Conservation (phyloP, 2,888 invertebrate genomes). For the Thyatira batis region DNA sequence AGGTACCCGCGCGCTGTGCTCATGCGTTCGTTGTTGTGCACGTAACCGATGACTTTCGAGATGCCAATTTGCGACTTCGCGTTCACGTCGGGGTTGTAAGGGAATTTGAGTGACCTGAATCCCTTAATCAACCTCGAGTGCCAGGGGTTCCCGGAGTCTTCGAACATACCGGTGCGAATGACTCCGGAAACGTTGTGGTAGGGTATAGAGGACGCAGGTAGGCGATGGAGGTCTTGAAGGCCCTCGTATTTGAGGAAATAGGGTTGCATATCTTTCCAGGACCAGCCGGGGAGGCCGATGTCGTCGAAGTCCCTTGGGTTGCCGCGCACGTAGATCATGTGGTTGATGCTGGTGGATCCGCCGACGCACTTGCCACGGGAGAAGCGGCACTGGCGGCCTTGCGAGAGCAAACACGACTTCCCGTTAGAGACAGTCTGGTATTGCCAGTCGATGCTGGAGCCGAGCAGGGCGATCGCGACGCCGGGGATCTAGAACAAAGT, state of each 20-base stretch:
- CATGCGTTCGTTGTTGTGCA: conserved; percentile 49
- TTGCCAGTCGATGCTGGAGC: conserved; percentile 51
- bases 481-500: conserved; percentile 46
- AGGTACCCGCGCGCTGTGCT: conserved; percentile 57
- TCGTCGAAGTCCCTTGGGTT: conserved; percentile 50
- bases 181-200: conserved; percentile 58
- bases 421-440: conserved; percentile 54
- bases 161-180: conserved; percentile 47
- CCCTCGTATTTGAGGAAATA: conserved; percentile 61
- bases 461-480: conserved; percentile 34
- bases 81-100: conserved; percentile 54
- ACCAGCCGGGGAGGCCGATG: conserved; percentile 51
- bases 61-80: conserved; percentile 58
- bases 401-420: conserved; percentile 51
- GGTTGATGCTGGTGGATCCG: conserved; percentile 64
- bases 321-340: conserved; percentile 64
- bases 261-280: conserved; percentile 52
- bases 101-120: conserved; percentile 40
- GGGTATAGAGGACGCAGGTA: conserved; percentile 47
- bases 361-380: conserved; percentile 62
- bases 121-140: conserved; percentile 42
- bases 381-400: conserved; percentile 43
- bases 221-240: conserved; percentile 33
- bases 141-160: conserved; percentile 51
- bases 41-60: conserved; percentile 46